Conservation (phyloP, 2,888 invertebrate species). For the Amiota minor region DNA sequence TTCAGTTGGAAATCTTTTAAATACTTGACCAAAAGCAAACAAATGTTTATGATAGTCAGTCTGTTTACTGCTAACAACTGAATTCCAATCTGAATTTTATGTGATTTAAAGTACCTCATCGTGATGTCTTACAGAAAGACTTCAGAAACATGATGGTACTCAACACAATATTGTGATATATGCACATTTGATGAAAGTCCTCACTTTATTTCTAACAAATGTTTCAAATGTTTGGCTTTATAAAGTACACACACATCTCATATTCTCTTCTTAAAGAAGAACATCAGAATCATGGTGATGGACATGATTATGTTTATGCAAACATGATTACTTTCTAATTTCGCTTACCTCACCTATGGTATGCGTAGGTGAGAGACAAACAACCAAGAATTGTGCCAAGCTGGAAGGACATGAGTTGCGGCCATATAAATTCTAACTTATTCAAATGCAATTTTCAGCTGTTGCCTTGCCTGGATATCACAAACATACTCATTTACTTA, state of each 20-base stretch:
- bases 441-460: slow-evolving; percentile 52
- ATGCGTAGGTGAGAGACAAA: slow-evolving; percentile 20
- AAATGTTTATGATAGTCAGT: too few species aligned
- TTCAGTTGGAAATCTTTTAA: too few species aligned
- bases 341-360: background rate
- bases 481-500: slow-evolving; percentile 5
- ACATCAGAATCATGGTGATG: background rate
- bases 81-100: too few species aligned
- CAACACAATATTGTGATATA: too few species aligned
- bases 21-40: too few species aligned
- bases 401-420: slow-evolving; percentile 2
- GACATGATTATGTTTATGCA: slow-evolving; percentile 19
- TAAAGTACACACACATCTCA: background rate
- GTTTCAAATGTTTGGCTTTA: background rate
- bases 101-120: too few species aligned
- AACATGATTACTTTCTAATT: slow-evolving; percentile 39
- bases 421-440: slow-evolving; percentile 46
- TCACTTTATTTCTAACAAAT: background rate
- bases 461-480: slow-evolving; percentile 25
- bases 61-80: too few species aligned
- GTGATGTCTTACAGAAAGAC: too few species aligned
- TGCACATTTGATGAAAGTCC: too few species aligned
- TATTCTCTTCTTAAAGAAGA: background rate
- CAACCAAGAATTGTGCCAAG: slow-evolving; percentile 7
- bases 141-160: too few species aligned